These are phyloP conservation scores for Marmota monax DNA, from an alignment of 2,113 vertebrate genomes.

Conservation along the genomic window DNA sequence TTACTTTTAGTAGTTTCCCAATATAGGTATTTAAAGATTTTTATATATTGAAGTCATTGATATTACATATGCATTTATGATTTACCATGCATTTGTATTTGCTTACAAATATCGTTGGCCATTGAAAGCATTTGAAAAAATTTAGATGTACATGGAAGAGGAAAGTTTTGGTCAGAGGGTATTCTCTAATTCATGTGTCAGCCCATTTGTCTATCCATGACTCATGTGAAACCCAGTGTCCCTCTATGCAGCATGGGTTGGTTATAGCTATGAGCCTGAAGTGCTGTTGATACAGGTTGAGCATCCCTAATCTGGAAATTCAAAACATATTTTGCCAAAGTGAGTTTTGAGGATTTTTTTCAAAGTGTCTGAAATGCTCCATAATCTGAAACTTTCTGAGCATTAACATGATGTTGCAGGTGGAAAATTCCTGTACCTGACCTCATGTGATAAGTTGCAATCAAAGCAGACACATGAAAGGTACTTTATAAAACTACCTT, in stretches of 20 bases:
- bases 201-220: conserved; percentile 39
- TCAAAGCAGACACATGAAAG: not conserved
- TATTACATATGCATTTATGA: conserved; percentile 33
- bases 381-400: not conserved
- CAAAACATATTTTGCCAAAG: no score
- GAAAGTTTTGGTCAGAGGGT: not conserved
- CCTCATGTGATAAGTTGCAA: not conserved
- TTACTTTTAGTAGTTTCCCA: conserved; percentile 51
- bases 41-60: conserved; percentile 9
- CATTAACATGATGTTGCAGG: not conserved
- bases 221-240: not conserved
- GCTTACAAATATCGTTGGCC: not conserved
- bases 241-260: not conserved
- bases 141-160: not conserved
- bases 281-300: not conserved
- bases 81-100: conserved; percentile 17
- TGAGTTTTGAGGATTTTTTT: no score
- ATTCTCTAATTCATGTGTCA: conserved; percentile 19
- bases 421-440: conserved; percentile 20
- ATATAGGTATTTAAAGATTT: conserved; percentile 35
- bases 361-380: not conserved
- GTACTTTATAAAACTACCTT: not conserved
- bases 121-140: conserved; percentile 51
- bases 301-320: not conserved
- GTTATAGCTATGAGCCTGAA: not conserved